Evolutionary conservation across 2,113 vertebrate species (phyloP).

Genomic region (Danionella cerebrum): DNA sequence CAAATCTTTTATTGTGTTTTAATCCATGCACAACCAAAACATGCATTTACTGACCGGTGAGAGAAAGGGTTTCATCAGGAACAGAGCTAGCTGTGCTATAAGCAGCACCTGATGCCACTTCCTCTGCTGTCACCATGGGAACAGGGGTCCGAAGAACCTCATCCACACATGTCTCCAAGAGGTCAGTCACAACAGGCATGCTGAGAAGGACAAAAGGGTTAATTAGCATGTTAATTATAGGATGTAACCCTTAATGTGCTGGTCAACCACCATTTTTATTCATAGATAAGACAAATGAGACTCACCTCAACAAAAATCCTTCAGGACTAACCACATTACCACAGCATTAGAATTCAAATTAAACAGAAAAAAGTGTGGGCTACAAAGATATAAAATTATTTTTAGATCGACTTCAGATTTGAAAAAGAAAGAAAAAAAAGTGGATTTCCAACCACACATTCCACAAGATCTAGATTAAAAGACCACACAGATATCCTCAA

Average conservation of each 20-base stretch:
- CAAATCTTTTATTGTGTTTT: too few species aligned
- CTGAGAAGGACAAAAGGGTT: conserved; percentile 55
- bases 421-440: not conserved
- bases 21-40: too few species aligned
- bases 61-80: conserved; percentile 50
- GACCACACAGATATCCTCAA: not conserved
- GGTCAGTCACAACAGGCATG: conserved; percentile 59
- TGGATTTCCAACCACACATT: not conserved
- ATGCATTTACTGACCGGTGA: conserved; percentile 61
- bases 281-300: not conserved
- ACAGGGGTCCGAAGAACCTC: conserved; percentile 52
- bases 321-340: not conserved
- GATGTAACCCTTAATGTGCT: not conserved
- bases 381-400: too few species aligned
- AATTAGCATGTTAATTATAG: not conserved
- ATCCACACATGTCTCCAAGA: conserved; percentile 74
- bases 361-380: too few species aligned
- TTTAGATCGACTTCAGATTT: too few species aligned
- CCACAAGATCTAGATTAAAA: not conserved
- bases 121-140: conserved; percentile 53
- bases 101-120: conserved; percentile 42
- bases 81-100: conserved; percentile 41
- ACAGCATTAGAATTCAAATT: not conserved
- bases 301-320: conserved; percentile 21
- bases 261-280: not conserved